Percentiles rank a stretch among this genome's conserved stretches.
Evolutionary conservation across 2,797 vertebrate species (phyloP).

Genomic region (Monodelphis domestica): DNA sequence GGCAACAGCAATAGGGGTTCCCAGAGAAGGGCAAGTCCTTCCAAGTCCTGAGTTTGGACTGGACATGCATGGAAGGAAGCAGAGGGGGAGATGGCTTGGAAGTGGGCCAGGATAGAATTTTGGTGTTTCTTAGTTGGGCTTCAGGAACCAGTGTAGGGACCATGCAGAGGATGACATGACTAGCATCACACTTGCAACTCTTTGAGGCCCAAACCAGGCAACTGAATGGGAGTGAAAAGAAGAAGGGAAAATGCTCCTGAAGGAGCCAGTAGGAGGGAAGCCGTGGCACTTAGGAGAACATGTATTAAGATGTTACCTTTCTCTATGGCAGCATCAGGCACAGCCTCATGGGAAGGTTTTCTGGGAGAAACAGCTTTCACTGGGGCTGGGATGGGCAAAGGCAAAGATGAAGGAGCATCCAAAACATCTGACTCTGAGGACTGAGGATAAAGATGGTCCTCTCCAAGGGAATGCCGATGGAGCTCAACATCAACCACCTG

Average conservation of each 20-base stretch:
- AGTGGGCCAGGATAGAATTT: no score
- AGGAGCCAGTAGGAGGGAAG: neutral
- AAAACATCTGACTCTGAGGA: conserved; percentile 86
- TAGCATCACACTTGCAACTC: neutral
- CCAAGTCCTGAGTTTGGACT: no score
- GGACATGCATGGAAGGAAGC: neutral
- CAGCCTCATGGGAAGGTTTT: conserved; percentile 85
- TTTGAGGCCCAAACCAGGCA: neutral
- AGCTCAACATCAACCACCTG: conserved; percentile 99
- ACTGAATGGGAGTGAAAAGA: no score
- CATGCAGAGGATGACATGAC: neutral
- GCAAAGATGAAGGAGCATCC: conserved; percentile 82
- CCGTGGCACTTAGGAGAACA: neutral
- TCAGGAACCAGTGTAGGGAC: no score
- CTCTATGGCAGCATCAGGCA: conserved; percentile 83
- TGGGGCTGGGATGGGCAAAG: conserved; percentile 84
- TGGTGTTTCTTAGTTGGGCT: no score
- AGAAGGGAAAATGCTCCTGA: conserved; percentile 9
- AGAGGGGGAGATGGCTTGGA: neutral
- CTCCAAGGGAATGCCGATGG: conserved; percentile 93
- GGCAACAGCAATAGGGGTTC: no score
- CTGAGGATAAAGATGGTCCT: conserved; percentile 89
- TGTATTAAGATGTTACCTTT: conserved; percentile 90
- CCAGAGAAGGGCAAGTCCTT: neutral
- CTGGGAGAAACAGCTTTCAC: conserved; percentile 89